These are phyloP conservation scores for Aphaenogaster floridana DNA, from an alignment of 1,140 invertebrate species.

Conservation along the genomic window DNA sequence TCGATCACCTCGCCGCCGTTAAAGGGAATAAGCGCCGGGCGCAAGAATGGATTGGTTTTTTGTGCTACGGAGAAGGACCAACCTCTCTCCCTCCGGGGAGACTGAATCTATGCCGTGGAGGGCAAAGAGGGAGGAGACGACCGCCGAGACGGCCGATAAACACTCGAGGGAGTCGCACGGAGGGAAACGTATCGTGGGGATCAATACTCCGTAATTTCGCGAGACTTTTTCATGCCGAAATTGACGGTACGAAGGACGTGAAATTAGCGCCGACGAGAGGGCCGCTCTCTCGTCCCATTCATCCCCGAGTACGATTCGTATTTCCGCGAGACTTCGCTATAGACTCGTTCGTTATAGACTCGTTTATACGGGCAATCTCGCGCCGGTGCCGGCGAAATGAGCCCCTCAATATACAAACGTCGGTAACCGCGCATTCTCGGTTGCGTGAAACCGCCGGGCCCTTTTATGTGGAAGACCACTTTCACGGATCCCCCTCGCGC, in stretches of 20 bases:
- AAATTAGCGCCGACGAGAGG: conserved; percentile 14
- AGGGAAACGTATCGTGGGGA: not conserved
- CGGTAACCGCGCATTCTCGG: not conserved
- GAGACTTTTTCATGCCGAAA: not conserved
- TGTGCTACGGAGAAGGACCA: not conserved
- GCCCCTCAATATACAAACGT: conserved; percentile 15
- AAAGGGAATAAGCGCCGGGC: conserved; percentile 8
- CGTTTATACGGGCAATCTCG: conserved; percentile 2
- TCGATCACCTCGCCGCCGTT: conserved; percentile 18
- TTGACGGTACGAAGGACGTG: not conserved
- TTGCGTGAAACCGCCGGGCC: conserved; percentile 10
- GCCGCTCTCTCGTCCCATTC: not conserved
- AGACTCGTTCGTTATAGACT: not conserved
- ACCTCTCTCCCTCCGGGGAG: not conserved
- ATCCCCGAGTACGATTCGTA: not conserved
- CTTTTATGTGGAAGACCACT: conserved; percentile 20
- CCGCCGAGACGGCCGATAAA: conserved; percentile 7
- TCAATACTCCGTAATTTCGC: conserved; percentile 34
- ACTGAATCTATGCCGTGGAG: not conserved
- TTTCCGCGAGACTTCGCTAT: not conserved
- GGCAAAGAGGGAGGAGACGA: not conserved
- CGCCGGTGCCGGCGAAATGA: not conserved
- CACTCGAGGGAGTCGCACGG: not conserved
- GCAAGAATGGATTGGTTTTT: conserved; percentile 47
- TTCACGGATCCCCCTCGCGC: conserved; percentile 14